Percentiles rank a stretch among this genome's conserved stretches.
Conservation (phyloP, 2,113 vertebrate species). For the Merops nubicus region DNA sequence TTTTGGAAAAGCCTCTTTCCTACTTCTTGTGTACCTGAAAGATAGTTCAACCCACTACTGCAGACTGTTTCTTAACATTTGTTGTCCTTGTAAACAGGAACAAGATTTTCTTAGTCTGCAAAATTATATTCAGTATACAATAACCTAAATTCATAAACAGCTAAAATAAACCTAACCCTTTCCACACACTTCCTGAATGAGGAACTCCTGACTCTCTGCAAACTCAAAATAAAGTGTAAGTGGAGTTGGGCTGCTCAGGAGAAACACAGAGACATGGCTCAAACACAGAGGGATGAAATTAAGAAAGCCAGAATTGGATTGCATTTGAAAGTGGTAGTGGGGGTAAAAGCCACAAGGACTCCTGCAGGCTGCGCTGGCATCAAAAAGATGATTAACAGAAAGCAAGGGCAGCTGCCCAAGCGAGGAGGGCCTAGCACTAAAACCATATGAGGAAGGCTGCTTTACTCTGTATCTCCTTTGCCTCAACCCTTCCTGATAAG, state of each 20-base stretch:
- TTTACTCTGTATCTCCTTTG: not conserved
- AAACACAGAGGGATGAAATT: not conserved
- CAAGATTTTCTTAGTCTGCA: not conserved
- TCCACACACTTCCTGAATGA: not conserved
- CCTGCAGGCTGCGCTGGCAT: not conserved
- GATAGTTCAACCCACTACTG: not conserved
- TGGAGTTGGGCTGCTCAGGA: not conserved
- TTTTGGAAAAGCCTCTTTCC: not conserved
- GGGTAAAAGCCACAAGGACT: not conserved
- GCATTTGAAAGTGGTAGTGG: not conserved
- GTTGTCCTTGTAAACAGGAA: not conserved
- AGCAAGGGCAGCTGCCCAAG: not conserved
- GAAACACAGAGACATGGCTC: not conserved
- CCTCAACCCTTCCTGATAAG: not conserved
- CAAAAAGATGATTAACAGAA: not conserved
- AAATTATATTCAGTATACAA: not conserved
- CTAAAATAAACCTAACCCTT: not conserved
- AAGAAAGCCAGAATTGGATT: not conserved
- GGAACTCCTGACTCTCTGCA: not conserved
- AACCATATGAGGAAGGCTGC: not conserved
- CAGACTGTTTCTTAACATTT: not conserved
- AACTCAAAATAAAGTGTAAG: not conserved
- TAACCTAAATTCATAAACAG: not conserved
- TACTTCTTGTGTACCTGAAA: not conserved
- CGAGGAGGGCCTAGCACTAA: not conserved